Base-by-base conservation (phyloP, 2,797 vertebrate genomes). In the Zenarchopterus dispar region DNA sequence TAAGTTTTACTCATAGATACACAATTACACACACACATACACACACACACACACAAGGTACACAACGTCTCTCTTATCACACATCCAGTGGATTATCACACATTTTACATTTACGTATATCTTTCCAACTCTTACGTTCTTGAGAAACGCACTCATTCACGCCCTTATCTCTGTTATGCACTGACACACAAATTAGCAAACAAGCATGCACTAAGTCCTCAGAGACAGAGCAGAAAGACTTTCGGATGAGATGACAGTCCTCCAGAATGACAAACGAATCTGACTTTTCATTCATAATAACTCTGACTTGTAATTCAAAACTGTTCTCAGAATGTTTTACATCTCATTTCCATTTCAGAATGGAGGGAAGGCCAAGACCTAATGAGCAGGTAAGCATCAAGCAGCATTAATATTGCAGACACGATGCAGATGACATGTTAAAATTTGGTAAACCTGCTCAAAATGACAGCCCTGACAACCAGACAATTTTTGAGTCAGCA, bases 231-330 rank as follows among this genome's bases (percentile, higher is more conserved):
- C 63, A 62, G 31, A 77, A 70, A 64, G 53, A 36, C 73, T 56
- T 56, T 53, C 53, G 62, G 55, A 47, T 50, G 51, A 11, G 70
- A 70, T 72, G 73, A 65, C 64, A 53, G 57, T 52, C 46, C 55
- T 59, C 22, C 24, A 73, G 53, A 55, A 57, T 80, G 74, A 77
- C 19, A 11, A 77, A 81, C 69, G 23, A 73, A 59, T 58, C 45
- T 15, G 42, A 62, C 53, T 70, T 72, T 68, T 77, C 41, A 73
- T 73, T 75, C 50, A 73, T 43, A 57, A 65, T 72, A 56, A 68
- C 56, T 53, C 43, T 22, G 53, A 67, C 55, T 54, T 64, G 36
- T 36, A 53, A 69, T 72, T 66, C 56, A 52, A 33, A 73, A 54
- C 22, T 53, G 28, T 66, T 75, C 68, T 45, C 8, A 19, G 18